Percentiles rank a stretch among this genome's conserved stretches.
Evolutionary conservation across 2,797 vertebrate genomes (phyloP).

Genomic region (Premnoplex brunnescens): DNA sequence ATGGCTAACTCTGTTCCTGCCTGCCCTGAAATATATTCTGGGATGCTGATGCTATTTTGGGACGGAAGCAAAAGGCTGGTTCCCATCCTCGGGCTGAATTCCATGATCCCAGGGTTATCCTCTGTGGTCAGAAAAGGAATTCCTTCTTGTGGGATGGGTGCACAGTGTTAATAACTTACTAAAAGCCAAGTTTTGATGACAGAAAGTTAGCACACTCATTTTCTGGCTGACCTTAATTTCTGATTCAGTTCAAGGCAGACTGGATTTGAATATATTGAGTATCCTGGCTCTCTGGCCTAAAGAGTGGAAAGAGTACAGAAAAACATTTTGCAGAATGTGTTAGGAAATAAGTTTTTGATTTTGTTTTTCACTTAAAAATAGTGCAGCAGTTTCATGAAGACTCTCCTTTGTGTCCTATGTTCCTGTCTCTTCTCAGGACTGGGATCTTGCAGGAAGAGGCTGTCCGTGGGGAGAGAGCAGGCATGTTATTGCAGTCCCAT

Average conservation of each 20-base stretch:
- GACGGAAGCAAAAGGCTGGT: conserved; percentile 4
- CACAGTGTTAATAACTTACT: not conserved
- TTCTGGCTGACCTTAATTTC: not conserved
- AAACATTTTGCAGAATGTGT: not conserved
- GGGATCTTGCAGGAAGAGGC: not conserved
- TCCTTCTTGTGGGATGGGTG: not conserved
- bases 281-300: not conserved
- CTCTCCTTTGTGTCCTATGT: not conserved
- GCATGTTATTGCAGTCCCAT: not conserved
- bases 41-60: conserved; percentile 22
- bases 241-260: not conserved
- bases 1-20: not conserved
- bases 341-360: not conserved
- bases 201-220: not conserved
- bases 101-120: not conserved
- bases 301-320: not conserved
- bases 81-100: not conserved
- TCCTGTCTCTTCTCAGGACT: not conserved
- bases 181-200: not conserved
- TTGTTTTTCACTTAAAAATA: not conserved
- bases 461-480: not conserved
- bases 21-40: not conserved
- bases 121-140: not conserved
- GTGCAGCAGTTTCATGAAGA: not conserved
- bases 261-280: not conserved